Evolutionary conservation across 1,140 invertebrate genomes (phyloP).

Genomic region (Heliothis subflexa): DNA sequence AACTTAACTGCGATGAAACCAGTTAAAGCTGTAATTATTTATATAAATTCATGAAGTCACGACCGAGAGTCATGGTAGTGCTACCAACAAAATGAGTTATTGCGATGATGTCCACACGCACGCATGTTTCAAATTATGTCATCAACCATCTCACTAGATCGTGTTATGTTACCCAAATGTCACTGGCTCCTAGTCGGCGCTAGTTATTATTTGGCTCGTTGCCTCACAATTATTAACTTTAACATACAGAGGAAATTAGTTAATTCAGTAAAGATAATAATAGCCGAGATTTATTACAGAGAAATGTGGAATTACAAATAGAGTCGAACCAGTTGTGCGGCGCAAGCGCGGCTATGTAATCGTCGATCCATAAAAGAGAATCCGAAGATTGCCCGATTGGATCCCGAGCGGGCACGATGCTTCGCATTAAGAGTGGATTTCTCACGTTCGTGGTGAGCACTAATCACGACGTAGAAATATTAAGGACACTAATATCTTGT

Average conservation of each 20-base stretch:
- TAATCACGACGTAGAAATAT: slow-evolving; percentile 82
- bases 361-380: slow-evolving; percentile 62
- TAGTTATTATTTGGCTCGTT: slow-evolving; percentile 76
- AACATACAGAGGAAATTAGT: slow-evolving; percentile 58
- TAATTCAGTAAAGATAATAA: slow-evolving; percentile 35
- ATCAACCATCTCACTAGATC: slow-evolving; percentile 68
- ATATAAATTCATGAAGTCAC: slow-evolving; percentile 39
- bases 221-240: slow-evolving; percentile 71
- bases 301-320: slow-evolving; percentile 40
- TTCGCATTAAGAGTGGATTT: slow-evolving; percentile 70
- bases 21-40: slow-evolving; percentile 30
- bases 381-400: slow-evolving; percentile 69
- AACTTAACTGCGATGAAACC: not conserved
- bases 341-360: slow-evolving; percentile 37
- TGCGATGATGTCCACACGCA: slow-evolving; percentile 57
- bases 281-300: slow-evolving; percentile 22
- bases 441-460: slow-evolving; percentile 67
- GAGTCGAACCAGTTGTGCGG: slow-evolving; percentile 30
- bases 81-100: slow-evolving; percentile 63
- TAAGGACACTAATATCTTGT: slow-evolving; percentile 83
- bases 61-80: slow-evolving; percentile 48
- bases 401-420: slow-evolving; percentile 60
- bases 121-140: slow-evolving; percentile 75
- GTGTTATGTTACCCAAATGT: slow-evolving; percentile 75
- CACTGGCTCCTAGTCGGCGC: slow-evolving; percentile 63